phyloP scores from a whole-genome alignment of 2,113 vertebrate species.

The Coptodon rendalli region DNA sequence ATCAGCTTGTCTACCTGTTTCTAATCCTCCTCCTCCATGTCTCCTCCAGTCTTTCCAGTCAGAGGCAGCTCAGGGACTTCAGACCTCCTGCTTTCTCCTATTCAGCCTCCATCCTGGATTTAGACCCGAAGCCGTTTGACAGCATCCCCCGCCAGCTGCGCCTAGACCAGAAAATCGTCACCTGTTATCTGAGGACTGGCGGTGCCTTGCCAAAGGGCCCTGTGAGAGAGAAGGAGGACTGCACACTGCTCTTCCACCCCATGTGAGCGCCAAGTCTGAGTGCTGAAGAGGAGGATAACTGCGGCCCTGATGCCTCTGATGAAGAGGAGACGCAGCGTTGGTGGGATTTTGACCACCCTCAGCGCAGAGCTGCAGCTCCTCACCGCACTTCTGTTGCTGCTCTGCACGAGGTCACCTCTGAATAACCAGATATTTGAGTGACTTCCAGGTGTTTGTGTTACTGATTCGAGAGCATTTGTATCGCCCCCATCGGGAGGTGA shows the following conservation, averaged over 20 bases:
- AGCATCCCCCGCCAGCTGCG: slow-evolving; percentile 87
- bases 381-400: neutral
- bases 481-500: neutral
- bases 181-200: slow-evolving; percentile 80
- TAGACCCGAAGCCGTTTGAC: slow-evolving; percentile 92
- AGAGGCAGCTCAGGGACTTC: slow-evolving; percentile 31
- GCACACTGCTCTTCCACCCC: slow-evolving; percentile 87
- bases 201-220: slow-evolving; percentile 15
- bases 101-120: slow-evolving; percentile 88
- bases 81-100: slow-evolving; percentile 75
- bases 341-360: neutral
- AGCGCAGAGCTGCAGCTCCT: neutral
- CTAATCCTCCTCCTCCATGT: neutral
- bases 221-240: slow-evolving; percentile 79
- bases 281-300: neutral
- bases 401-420: neutral
- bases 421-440: neutral
- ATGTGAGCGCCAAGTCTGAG: slow-evolving; percentile 66
- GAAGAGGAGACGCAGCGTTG: neutral
- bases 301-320: neutral
- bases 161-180: slow-evolving; percentile 89
- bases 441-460: neutral
- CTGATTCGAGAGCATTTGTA: neutral
- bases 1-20: neutral
- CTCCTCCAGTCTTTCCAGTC: neutral